phyloP scores from a whole-genome alignment of 2,888 invertebrate species.

The Caenorhabditis panamensis region DNA sequence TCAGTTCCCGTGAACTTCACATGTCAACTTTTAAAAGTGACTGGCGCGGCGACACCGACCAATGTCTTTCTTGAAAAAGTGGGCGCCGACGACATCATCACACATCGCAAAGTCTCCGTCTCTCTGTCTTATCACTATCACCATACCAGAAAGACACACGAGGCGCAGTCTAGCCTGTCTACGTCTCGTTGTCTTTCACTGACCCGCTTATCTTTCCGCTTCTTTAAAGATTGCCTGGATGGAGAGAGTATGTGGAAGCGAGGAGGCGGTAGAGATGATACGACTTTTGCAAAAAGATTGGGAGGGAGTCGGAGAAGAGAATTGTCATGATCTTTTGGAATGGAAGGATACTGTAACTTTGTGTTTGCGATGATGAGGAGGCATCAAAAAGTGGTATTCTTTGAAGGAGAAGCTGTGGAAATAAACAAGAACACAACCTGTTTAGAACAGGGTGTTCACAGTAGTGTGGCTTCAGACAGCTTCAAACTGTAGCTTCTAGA shows the following conservation, averaged over 20 bases:
- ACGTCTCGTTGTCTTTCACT: constrained; percentile 28
- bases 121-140: constrained; percentile 20
- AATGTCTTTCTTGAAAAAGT: constrained; percentile 27
- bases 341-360: too few relatives aligned
- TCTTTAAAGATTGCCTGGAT: constrained; percentile 48
- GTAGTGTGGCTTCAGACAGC: too few relatives aligned
- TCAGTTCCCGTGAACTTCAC: constrained; percentile 38
- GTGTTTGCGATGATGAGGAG: neutral
- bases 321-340: constrained; percentile 44
- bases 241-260: constrained; percentile 18
- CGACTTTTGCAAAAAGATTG: constrained; percentile 47
- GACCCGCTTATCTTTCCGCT: constrained; percentile 51
- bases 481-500: neutral
- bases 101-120: constrained; percentile 41
- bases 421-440: neutral
- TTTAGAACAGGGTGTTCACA: neutral
- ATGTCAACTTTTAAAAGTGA: constrained; percentile 46
- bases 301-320: constrained; percentile 15
- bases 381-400: constrained; percentile 16
- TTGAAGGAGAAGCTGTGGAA: constrained; percentile 33
- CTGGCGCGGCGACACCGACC: constrained; percentile 24
- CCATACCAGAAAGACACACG: constrained; percentile 24
- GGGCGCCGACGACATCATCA: constrained; percentile 32
- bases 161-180: constrained; percentile 23
- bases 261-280: constrained; percentile 21